Percentiles rank a stretch among this genome's conserved stretches.
phyloP scores from a whole-genome alignment of 2,888 invertebrate genomes.

The Carterocephalus palaemon region DNA sequence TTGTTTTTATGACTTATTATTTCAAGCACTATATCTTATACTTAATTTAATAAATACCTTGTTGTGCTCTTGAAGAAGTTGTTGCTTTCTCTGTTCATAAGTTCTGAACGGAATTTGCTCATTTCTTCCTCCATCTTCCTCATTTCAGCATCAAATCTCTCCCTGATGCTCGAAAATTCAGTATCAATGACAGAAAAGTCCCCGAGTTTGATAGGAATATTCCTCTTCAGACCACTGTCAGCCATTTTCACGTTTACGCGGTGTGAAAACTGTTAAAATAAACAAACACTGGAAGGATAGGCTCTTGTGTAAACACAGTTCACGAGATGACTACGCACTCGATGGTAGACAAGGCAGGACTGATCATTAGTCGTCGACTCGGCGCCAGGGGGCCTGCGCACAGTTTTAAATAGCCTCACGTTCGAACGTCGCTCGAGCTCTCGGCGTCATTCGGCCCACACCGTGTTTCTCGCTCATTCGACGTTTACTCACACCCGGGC shows the following conservation, averaged over 20 bases:
- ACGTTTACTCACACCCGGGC: slow-evolving; percentile 44
- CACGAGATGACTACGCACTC: slow-evolving; percentile 64
- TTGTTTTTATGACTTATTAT: too few species aligned
- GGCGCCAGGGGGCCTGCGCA: slow-evolving; percentile 77
- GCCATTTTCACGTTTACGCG: slow-evolving; percentile 81
- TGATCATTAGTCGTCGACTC: slow-evolving; percentile 77
- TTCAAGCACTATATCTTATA: background rate
- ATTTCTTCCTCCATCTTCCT: slow-evolving; percentile 99
- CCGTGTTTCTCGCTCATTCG: slow-evolving; percentile 76
- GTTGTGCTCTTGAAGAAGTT: slow-evolving; percentile 94
- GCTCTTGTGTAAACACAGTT: slow-evolving; percentile 71
- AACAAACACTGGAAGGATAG: slow-evolving; percentile 70
- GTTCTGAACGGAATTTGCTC: slow-evolving; percentile 94
- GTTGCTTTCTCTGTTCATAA: slow-evolving; percentile 94
- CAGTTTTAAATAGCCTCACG: slow-evolving; percentile 79
- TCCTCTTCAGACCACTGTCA: slow-evolving; percentile 89
- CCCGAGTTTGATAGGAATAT: slow-evolving; percentile 95
- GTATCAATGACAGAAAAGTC: slow-evolving; percentile 97
- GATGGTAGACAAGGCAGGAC: slow-evolving; percentile 71
- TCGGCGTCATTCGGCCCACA: slow-evolving; percentile 73
- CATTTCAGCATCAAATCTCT: slow-evolving; percentile 98
- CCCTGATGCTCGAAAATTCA: slow-evolving; percentile 97
- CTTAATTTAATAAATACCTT: slow-evolving; percentile 81
- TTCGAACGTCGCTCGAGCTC: slow-evolving; percentile 59
- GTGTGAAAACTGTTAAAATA: slow-evolving; percentile 60